These are phyloP conservation scores for Cephus pulcher DNA, from an alignment of 2,888 invertebrate species.

Conservation along the genomic window DNA sequence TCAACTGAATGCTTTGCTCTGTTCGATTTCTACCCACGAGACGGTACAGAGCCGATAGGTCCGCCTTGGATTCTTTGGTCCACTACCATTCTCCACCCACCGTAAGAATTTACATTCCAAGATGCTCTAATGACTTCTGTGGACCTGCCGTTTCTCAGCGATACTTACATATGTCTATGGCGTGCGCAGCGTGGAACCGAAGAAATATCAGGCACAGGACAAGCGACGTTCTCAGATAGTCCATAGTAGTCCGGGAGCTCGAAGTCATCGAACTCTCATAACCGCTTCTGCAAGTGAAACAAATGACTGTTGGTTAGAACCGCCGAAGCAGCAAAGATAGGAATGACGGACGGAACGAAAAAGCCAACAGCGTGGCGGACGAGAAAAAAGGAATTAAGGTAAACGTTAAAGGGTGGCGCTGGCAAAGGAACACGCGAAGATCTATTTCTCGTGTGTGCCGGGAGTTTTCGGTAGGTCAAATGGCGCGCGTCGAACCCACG, in stretches of 20 bases:
- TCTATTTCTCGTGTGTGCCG: constrained; percentile 4
- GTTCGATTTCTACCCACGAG: background rate
- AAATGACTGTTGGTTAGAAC: constrained; percentile 8
- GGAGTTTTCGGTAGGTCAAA: constrained; percentile 54
- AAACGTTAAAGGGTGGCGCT: background rate
- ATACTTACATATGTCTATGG: constrained; percentile 65
- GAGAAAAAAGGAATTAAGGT: background rate
- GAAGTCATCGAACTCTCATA: constrained; percentile 64
- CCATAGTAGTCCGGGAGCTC: constrained; percentile 56
- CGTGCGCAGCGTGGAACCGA: constrained; percentile 47
- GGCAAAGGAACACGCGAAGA: background rate
- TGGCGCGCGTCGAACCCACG: constrained; percentile 41
- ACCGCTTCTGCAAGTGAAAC: constrained; percentile 46
- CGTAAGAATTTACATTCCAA: background rate
- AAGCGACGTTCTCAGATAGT: constrained; percentile 58
- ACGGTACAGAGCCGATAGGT: background rate
- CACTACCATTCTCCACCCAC: background rate
- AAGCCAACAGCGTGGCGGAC: background rate
- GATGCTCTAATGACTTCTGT: background rate
- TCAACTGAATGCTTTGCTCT: background rate
- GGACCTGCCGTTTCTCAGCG: background rate
- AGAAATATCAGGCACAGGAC: constrained; percentile 55
- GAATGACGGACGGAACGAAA: background rate
- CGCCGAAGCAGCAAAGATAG: background rate
- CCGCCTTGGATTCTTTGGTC: background rate